Conservation (phyloP, 2,113 vertebrate species). For the Zapus hudsonius region DNA sequence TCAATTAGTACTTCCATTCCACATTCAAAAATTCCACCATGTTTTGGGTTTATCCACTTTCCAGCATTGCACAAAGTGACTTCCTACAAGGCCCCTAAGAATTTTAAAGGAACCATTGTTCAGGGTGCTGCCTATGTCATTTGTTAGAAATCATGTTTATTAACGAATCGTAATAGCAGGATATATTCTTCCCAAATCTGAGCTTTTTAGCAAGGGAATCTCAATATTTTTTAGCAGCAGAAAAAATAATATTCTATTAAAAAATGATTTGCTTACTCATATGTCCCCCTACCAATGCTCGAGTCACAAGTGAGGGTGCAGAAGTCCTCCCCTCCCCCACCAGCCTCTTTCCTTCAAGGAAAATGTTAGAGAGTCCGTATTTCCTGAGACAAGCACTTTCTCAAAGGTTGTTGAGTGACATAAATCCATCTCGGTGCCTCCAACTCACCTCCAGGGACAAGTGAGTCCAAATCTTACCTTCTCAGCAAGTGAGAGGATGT, state of each 20-base stretch:
- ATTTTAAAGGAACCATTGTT: neutral
- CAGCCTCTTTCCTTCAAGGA: slow-evolving; percentile 13
- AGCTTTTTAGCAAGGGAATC: neutral
- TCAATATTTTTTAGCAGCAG: neutral
- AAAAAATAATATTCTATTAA: slow-evolving; percentile 17
- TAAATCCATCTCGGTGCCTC: slow-evolving; percentile 46
- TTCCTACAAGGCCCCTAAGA: neutral
- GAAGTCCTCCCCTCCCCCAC: neutral
- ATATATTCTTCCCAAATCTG: neutral
- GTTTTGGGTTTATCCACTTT: neutral
- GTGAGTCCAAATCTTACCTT: slow-evolving; percentile 85
- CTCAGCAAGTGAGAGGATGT: slow-evolving; percentile 60
- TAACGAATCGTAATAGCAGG: slow-evolving; percentile 37
- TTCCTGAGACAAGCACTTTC: slow-evolving; percentile 65
- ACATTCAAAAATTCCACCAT: neutral
- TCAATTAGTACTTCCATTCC: neutral
- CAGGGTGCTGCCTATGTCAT: slow-evolving; percentile 9
- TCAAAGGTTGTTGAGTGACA: slow-evolving; percentile 62
- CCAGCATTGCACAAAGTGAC: neutral
- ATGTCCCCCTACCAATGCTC: neutral
- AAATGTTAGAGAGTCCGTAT: neutral
- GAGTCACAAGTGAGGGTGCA: neutral
- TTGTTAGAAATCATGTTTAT: slow-evolving; percentile 13
- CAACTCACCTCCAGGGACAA: slow-evolving; percentile 27
- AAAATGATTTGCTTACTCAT: neutral